Evolutionary conservation across 2,888 invertebrate species (phyloP), one percentile per base, ranked within the genome.

Genomic region (Nesidiocoris tenuis): DNA sequence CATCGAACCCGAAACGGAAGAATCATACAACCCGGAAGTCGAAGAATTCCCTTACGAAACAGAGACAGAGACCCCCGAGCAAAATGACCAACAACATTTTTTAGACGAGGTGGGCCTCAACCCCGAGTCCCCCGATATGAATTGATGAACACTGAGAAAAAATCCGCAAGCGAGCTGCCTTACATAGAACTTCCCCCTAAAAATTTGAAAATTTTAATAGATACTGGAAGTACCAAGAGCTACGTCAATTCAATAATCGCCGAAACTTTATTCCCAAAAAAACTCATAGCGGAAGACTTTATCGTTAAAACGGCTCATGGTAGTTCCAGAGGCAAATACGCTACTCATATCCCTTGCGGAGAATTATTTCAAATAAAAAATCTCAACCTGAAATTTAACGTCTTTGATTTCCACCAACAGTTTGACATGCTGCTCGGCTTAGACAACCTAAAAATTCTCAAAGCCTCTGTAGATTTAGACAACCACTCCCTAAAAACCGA

Each of bases 131-230:
- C n/a, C n/a, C n/a, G n/a, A n/a, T n/a, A n/a, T n/a, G n/a, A n/a
- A n/a, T n/a, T n/a, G n/a, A n/a, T n/a, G n/a, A n/a, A n/a, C n/a
- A n/a, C n/a, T n/a, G n/a, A n/a, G n/a, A n/a, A n/a, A n/a, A n/a
- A n/a, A n/a, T n/a, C n/a, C n/a, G n/a, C n/a, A n/a, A 72, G 23
- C 54, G 72, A 72, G 39, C 57, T 72, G 17, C 72, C 72, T 1
- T 72, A 72, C 21, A 63, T 72, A 3, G 9, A 17, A 2, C n/a
- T 63, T n/a, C 63, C 72, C 3, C 1, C 61, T 25, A n/a, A 12
- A 9, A 72, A 72, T 16, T 25, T 65, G 18, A 72, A 25, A 65
- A 72, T 72, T 54, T 55, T 72, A 5, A 25, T 72, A 19, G 72
- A 72, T 25, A 72, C 72, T 1, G 72, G 63, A 1, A 24, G 5